Evolutionary conservation across 2,888 invertebrate species (phyloP).

Genomic region (Drosophila pullipes): DNA sequence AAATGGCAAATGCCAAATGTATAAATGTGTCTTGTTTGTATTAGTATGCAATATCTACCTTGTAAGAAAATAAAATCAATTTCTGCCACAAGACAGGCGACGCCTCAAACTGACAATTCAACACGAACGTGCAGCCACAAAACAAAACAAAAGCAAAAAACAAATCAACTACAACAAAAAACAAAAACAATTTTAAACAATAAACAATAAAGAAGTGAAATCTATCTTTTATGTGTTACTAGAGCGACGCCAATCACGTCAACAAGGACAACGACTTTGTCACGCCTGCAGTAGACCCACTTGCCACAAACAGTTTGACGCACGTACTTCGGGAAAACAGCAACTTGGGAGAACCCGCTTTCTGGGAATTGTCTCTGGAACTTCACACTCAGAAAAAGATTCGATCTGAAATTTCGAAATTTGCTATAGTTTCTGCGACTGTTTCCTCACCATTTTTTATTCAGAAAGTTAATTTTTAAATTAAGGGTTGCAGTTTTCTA

Average conservation of each 20-base stretch:
- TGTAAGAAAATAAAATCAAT: conserved; percentile 41
- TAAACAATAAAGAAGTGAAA: conserved; percentile 70
- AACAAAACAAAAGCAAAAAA: conserved; percentile 42
- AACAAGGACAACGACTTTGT: conserved; percentile 14
- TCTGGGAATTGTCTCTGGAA: neutral
- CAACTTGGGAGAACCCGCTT: conserved; percentile 2
- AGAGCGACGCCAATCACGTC: conserved; percentile 38
- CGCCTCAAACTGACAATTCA: conserved; percentile 16
- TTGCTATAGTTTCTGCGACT: neutral
- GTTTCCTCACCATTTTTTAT: neutral
- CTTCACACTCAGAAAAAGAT: neutral
- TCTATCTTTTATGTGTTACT: conserved; percentile 64
- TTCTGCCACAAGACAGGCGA: conserved; percentile 16
- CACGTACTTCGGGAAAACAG: conserved; percentile 15
- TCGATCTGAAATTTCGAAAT: neutral
- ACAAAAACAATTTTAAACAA: conserved; percentile 58
- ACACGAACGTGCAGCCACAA: conserved; percentile 39
- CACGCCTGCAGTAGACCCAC: conserved; percentile 5
- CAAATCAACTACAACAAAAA: neutral
- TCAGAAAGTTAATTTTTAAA: neutral
- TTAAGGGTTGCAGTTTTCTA: neutral
- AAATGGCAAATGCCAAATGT: conserved; percentile 3
- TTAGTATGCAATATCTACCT: conserved; percentile 30
- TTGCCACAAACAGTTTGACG: conserved; percentile 23
- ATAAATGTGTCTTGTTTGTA: neutral